phyloP scores from a whole-genome alignment of 2,888 invertebrate species.

The Dromius quadrimaculatus region DNA sequence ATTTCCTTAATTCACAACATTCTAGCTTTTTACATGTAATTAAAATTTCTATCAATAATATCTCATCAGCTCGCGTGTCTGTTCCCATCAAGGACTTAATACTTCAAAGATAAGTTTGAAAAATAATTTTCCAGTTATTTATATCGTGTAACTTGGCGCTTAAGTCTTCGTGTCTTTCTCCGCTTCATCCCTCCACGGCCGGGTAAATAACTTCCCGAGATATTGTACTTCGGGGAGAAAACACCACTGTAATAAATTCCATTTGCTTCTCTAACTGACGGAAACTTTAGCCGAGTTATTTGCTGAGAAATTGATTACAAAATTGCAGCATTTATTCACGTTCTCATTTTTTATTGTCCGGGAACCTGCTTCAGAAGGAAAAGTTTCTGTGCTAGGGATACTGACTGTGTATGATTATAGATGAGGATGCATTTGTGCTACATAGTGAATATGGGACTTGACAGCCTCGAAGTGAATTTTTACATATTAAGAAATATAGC shows the following conservation, averaged over 20 bases:
- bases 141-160: constrained; percentile 38
- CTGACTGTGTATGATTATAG: not conserved
- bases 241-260: constrained; percentile 50
- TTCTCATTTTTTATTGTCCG: constrained; percentile 19
- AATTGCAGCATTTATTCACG: constrained; percentile 46
- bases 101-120: constrained; percentile 47
- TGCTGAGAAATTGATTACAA: constrained; percentile 50
- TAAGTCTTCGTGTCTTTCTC: not conserved
- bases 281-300: constrained; percentile 49
- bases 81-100: constrained; percentile 38
- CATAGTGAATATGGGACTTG: too few relatives aligned
- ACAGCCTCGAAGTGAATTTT: too few relatives aligned
- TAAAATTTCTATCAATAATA: constrained; percentile 3
- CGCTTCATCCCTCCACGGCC: not conserved
- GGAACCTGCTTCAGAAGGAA: not conserved
- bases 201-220: constrained; percentile 48
- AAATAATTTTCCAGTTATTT: constrained; percentile 49
- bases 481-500: too few relatives aligned
- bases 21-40: constrained; percentile 18
- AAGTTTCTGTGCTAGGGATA: constrained; percentile 21
- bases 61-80: constrained; percentile 36
- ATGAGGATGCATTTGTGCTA: constrained; percentile 19
- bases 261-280: constrained; percentile 50
- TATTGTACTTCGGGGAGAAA: constrained; percentile 51
- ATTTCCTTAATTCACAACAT: constrained; percentile 12